These are phyloP conservation scores for Parapristionchus giblindavisi DNA, from an alignment of 2,888 invertebrate species.

Conservation along the genomic window DNA sequence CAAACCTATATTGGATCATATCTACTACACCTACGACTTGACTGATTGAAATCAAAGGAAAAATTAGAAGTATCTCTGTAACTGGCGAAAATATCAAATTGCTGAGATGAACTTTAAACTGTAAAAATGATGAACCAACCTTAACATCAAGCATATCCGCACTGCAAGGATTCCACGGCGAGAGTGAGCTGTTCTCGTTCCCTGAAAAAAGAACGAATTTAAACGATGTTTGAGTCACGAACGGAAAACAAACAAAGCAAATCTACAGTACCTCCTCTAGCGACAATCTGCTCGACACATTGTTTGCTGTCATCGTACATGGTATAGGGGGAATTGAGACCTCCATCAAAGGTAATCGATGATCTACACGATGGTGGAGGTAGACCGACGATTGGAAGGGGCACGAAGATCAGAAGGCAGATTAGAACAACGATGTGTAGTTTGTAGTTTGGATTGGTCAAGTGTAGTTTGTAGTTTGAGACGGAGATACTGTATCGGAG, in stretches of 20 bases:
- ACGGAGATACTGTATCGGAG: background rate
- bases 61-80: background rate
- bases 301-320: slow-evolving; percentile 17
- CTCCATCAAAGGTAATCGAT: background rate
- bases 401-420: slow-evolving; percentile 3
- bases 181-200: slow-evolving; percentile 22
- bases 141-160: slow-evolving; percentile 17
- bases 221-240: background rate
- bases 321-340: background rate
- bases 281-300: slow-evolving; percentile 20
- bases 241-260: background rate
- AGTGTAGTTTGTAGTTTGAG: background rate
- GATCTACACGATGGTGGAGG: background rate
- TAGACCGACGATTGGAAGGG: background rate
- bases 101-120: no score
- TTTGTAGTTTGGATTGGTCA: background rate
- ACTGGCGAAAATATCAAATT: no score
- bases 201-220: slow-evolving; percentile 7
- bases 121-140: background rate
- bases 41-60: background rate
- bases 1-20: no score
- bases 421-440: slow-evolving; percentile 1
- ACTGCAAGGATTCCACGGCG: slow-evolving; percentile 35
- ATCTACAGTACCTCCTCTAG: slow-evolving; percentile 13
- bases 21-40: background rate